phyloP scores from a whole-genome alignment of 2,113 vertebrate species.

The Telmatochromis brichardi region DNA sequence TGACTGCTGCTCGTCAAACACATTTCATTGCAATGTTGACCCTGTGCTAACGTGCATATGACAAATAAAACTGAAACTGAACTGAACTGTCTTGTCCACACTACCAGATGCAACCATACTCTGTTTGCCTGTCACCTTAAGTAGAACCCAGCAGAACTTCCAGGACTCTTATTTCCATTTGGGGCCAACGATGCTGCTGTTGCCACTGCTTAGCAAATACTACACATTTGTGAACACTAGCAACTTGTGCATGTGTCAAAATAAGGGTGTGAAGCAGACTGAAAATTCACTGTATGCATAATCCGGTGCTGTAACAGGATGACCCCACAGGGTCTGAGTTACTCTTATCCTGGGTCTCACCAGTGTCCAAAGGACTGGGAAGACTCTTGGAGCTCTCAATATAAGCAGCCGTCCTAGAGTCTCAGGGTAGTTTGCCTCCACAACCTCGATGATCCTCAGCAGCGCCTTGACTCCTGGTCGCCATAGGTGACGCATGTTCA shows the following conservation, averaged over 20 bases:
- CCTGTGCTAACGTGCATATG: no score
- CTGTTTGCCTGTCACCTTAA: not conserved
- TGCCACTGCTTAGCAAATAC: not conserved
- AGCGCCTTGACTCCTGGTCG: slow-evolving; percentile 92
- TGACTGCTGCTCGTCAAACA: no score
- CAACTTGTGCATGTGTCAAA: not conserved
- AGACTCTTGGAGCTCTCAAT: slow-evolving; percentile 87
- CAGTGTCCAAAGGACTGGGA: slow-evolving; percentile 95
- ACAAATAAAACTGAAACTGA: no score
- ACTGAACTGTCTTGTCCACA: not conserved
- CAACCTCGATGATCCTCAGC: slow-evolving; percentile 93
- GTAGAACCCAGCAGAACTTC: not conserved
- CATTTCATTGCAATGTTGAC: no score
- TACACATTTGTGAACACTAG: not conserved
- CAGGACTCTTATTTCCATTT: fast-evolving
- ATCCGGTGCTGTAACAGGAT: not conserved
- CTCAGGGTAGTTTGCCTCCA: slow-evolving; percentile 96
- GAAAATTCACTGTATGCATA: not conserved
- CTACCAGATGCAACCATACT: not conserved
- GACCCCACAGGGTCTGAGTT: not conserved
- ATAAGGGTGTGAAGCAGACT: not conserved
- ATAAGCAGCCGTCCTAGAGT: slow-evolving; percentile 91
- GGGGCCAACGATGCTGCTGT: fast-evolving
- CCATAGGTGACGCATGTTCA: slow-evolving; percentile 98
- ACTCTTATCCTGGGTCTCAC: slow-evolving; percentile 58